Conservation (phyloP, 2,888 invertebrate species). For the Rhagonycha fulva region DNA sequence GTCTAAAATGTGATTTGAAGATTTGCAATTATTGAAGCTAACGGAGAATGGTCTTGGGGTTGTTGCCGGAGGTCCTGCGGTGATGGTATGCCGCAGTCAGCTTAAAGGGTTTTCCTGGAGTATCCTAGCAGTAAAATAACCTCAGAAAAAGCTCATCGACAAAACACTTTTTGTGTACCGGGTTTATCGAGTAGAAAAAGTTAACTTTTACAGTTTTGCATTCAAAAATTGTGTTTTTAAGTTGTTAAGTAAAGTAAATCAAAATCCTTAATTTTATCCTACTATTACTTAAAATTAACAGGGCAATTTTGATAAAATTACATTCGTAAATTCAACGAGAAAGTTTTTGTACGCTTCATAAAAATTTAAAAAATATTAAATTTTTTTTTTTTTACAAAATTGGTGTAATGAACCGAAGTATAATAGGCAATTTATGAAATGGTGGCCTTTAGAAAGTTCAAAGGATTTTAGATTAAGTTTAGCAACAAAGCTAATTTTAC, state of each 20-base stretch:
- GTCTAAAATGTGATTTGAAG: not conserved
- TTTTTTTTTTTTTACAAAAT: constrained; percentile 13
- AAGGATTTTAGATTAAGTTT: constrained; percentile 7
- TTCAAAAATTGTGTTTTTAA: no score
- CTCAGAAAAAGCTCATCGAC: constrained; percentile 26
- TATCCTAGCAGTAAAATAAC: constrained; percentile 30
- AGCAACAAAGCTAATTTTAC: constrained; percentile 1
- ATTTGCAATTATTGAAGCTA: constrained; percentile 2
- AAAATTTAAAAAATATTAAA: not conserved
- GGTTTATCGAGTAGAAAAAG: constrained; percentile 16
- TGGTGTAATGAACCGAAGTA: constrained; percentile 25
- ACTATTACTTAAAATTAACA: no score
- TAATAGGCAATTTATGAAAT: constrained; percentile 28
- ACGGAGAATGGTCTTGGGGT: constrained; percentile 12
- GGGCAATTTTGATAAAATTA: not conserved
- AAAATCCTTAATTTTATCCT: no score
- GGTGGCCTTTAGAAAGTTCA: constrained; percentile 21
- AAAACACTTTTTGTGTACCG: constrained; percentile 21
- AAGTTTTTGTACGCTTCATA: not conserved
- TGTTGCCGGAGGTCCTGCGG: constrained; percentile 21
- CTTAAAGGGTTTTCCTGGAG: constrained; percentile 31
- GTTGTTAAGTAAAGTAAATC: no score
- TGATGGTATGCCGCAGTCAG: constrained; percentile 27
- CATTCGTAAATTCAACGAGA: not conserved
- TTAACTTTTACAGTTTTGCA: not conserved